Evolutionary conservation across 2,113 vertebrate genomes (phyloP), one percentile per base, ranked within the genome.

Genomic region (Hyla sarda): DNA sequence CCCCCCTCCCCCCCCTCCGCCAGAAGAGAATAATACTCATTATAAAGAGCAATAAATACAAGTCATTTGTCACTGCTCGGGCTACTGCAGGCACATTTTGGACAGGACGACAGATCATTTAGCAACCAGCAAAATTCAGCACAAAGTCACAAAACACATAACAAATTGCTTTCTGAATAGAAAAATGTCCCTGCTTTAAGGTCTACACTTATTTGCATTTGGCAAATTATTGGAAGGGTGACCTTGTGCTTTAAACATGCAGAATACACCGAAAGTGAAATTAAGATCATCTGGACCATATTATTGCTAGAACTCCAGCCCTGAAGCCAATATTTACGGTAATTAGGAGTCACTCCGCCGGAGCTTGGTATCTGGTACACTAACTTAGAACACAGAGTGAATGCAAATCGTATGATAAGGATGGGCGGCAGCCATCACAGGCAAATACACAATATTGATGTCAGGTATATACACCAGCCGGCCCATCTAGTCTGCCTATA

Each of bases 71-170:
- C 73, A 84, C 75, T 52, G 37, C 41, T 17, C 72, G 48, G 83
- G 83, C 83, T 76, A 74, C 54, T 84, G 72, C 72, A 47, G 83
- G 83, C 83, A 84, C 83, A 76, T 84, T n/a, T 75, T 84, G 83
- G 83, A 65, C 83, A 84, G 56, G 73, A 84, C 69, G 71, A 84
- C 83, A 75, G 83, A 72, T 76, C 83, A 84, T 84, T 84, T 84
- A 84, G 71, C 82, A 84, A 84, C 54, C 73, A 76, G 56, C 83
- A 84, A 75, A 84, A 84, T 84, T 84, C 83, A 62, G 73, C n/a
- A 48, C 56, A 84, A 84, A 76, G 72, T 50, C 72, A 45, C 56
- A 75, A 65, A 84, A 84, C 83, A 84, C 71, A 74, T 60, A 58
- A 84, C 37, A 45, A 30, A 76, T 76, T 75, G 56, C 83, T 47